Percentiles rank a stretch among this genome's conserved stretches.
Evolutionary conservation across 1,140 invertebrate species (phyloP).

Genomic region (Drosophila ercepeae): DNA sequence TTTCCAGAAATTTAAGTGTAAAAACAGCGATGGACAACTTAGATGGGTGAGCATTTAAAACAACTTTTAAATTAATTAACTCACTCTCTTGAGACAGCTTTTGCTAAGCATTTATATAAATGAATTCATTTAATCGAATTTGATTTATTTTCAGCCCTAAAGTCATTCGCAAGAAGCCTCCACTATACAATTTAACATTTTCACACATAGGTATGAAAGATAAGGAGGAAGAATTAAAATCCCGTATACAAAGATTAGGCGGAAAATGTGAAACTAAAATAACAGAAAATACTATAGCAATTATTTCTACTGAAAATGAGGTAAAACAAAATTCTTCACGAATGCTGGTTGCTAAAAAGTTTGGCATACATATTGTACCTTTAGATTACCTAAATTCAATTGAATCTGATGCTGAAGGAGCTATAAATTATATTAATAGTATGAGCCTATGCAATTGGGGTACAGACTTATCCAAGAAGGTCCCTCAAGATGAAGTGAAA

Average conservation of each 20-base stretch:
- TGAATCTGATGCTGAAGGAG: slow-evolving; percentile 85
- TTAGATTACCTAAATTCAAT: slow-evolving; percentile 91
- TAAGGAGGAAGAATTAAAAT: slow-evolving; percentile 88
- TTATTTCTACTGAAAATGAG: slow-evolving; percentile 90
- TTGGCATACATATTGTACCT: slow-evolving; percentile 92
- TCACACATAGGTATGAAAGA: slow-evolving; percentile 87
- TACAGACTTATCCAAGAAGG: slow-evolving; percentile 87
- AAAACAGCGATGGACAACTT: slow-evolving; percentile 85
- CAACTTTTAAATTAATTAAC: neutral
- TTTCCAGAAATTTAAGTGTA: slow-evolving; percentile 82
- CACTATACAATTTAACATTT: slow-evolving; percentile 92
- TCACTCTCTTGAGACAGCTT: no score
- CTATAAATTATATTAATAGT: slow-evolving; percentile 88
- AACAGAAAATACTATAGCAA: slow-evolving; percentile 88
- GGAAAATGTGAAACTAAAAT: slow-evolving; percentile 89
- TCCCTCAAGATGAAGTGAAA: slow-evolving; percentile 86
- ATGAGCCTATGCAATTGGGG: slow-evolving; percentile 93
- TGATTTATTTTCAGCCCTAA: slow-evolving; percentile 85
- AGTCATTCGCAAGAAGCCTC: slow-evolving; percentile 86
- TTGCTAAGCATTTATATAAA: no score
- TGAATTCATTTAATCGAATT: no score
- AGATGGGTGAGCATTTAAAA: slow-evolving; percentile 73
- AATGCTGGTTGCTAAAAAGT: slow-evolving; percentile 88
- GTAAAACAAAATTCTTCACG: slow-evolving; percentile 88
- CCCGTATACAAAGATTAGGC: slow-evolving; percentile 89